These are phyloP conservation scores for Marmota monax DNA, from an alignment of 2,113 vertebrate genomes.

Conservation along the genomic window DNA sequence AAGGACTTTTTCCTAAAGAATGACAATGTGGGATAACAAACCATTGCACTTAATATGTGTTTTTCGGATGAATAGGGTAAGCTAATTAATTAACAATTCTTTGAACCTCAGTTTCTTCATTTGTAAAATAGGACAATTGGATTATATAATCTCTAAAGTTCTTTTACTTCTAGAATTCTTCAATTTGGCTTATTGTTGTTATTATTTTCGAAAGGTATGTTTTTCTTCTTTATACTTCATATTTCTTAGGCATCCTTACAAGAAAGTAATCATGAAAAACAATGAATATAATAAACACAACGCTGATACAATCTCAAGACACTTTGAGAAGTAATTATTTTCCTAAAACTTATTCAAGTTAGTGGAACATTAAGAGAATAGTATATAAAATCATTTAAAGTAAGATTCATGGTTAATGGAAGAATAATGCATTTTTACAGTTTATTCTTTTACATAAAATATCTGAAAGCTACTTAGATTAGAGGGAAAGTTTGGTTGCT, in stretches of 20 bases:
- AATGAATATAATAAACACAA: conserved; percentile 29
- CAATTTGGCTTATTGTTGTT: conserved; percentile 6
- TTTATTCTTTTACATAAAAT: conserved; percentile 29
- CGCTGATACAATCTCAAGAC: conserved; percentile 33
- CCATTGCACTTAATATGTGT: not conserved
- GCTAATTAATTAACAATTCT: not conserved
- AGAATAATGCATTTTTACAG: not conserved
- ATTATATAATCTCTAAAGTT: not conserved
- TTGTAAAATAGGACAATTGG: not conserved
- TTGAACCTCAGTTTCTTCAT: not conserved
- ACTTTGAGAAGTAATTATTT: conserved; percentile 32
- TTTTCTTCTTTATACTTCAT: conserved; percentile 20
- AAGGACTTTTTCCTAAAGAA: not conserved
- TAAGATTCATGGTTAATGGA: not conserved
- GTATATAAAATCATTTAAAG: not conserved
- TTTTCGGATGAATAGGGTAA: not conserved
- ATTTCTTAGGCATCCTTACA: not conserved
- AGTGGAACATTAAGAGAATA: conserved; percentile 30
- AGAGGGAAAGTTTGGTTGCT: not conserved
- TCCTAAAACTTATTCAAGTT: conserved; percentile 34
- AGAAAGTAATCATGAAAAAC: conserved; percentile 41
- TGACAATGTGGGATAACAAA: not conserved
- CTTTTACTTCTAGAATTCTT: not conserved
- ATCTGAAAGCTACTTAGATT: not conserved
- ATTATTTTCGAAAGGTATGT: conserved; percentile 21